phyloP scores from a whole-genome alignment of 2,888 invertebrate genomes.

The Anticlea derivata region DNA sequence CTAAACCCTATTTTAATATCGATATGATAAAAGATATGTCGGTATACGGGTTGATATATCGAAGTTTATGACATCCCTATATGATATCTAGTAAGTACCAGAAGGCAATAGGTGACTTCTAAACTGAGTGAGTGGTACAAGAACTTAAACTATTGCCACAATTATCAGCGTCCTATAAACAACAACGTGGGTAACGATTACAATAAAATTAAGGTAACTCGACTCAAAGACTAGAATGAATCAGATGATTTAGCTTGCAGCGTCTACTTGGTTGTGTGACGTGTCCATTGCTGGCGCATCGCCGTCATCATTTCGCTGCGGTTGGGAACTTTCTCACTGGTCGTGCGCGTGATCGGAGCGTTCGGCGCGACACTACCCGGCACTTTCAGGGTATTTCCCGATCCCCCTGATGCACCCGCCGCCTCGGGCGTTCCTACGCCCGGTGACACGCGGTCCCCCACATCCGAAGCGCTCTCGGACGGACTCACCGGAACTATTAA shows the following conservation, averaged over 20 bases:
- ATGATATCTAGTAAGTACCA: neutral
- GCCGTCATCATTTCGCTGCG: conserved; percentile 93
- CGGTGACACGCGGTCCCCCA: conserved; percentile 46
- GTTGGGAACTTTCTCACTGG: conserved; percentile 94
- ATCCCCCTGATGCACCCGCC: conserved; percentile 41
- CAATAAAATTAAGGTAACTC: conserved; percentile 48
- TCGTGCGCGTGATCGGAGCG: conserved; percentile 88
- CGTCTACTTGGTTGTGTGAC: conserved; percentile 92
- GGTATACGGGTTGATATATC: conserved; percentile 24
- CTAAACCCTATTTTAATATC: conserved; percentile 53
- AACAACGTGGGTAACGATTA: conserved; percentile 39
- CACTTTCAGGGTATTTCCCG: conserved; percentile 83
- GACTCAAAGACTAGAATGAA: conserved; percentile 44
- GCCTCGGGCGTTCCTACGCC: conserved; percentile 3
- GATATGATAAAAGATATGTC: conserved; percentile 70
- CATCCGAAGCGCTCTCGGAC: conserved; percentile 63
- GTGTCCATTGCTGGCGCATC: conserved; percentile 92
- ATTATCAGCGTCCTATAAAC: conserved; percentile 12
- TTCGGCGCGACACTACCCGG: conserved; percentile 81
- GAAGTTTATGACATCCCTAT: conserved; percentile 9
- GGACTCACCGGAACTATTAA: conserved; percentile 86
- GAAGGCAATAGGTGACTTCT: neutral
- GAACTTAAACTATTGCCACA: conserved; percentile 13
- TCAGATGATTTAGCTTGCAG: conserved; percentile 25
- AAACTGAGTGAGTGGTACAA: neutral